Evolutionary conservation across 2,888 invertebrate genomes (phyloP), one percentile per base, ranked within the genome.

Genomic region (Syrphus vitripennis): DNA sequence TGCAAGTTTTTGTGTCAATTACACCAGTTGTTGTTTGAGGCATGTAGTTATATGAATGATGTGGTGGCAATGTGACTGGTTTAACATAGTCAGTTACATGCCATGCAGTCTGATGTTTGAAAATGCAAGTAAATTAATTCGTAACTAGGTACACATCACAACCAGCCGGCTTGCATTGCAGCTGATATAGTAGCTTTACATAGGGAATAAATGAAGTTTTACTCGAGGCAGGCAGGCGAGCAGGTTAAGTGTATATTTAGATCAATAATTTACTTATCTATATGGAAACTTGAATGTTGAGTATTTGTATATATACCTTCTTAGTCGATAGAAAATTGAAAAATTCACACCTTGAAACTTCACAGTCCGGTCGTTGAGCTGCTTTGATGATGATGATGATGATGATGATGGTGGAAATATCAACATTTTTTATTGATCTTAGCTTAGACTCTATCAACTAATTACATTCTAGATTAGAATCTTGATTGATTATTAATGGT

Each of bases 31-130:
- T 45, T 45, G n/a, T n/a, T n/a, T n/a, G n/a, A 26, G 53, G 53
- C 45, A 79, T 67, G 53, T 63, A 19, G 4, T 7, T 31, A 7
- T 31, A 7, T 31, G 7, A 31, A 31, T 7, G 7, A 42, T 45
- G 21, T 61, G 70, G 63, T 61, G 70, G 81, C 70, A 76, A 37
- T 70, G 42, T 70, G 76, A 75, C 72, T 79, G 37, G 72, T 79
- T 72, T 79, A 21, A 31, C 42, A 19, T 34, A 55, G 61, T 55
- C 72, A 53, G n/a, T n/a, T n/a, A n/a, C n/a, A n/a, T n/a, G 53
- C 42, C 34, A 59, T 10, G 10, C 31, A 69, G 63, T 65, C 55
- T 55, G n/a, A 12, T n/a, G n/a, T 55, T 55, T 24, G 63, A 63
- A 55, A 42, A 29, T 48, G 45, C 45, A 45, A 70, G 57, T 76